Evolutionary conservation across 2,113 vertebrate genomes (phyloP).

Genomic region (Dromiciops gliroides): DNA sequence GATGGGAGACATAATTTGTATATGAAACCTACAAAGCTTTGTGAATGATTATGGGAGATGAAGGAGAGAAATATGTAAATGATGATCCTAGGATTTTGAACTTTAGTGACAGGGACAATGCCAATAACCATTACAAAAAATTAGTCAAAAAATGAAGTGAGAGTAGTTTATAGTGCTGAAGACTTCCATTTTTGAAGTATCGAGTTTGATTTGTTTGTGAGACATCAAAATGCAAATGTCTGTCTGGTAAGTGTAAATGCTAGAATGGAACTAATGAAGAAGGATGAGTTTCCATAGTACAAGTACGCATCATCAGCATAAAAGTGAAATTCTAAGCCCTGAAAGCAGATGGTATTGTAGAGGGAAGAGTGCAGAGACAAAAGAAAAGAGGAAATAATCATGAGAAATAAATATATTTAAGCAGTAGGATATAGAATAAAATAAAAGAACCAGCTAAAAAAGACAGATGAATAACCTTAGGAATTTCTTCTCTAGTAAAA

Average conservation of each 20-base stretch:
- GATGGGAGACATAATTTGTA: not conserved
- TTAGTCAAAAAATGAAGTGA: not conserved
- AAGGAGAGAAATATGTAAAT: not conserved
- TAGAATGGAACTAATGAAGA: not conserved
- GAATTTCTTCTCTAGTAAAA: not conserved
- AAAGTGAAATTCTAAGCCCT: not conserved
- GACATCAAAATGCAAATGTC: not conserved
- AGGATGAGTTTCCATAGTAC: not conserved
- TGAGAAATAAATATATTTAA: not conserved
- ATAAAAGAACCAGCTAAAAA: not conserved
- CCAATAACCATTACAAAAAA: not conserved
- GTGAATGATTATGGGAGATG: not conserved
- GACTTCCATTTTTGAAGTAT: not conserved
- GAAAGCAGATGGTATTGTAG: not conserved
- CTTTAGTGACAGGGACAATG: not conserved
- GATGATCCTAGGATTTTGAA: not conserved
- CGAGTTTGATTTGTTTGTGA: not conserved
- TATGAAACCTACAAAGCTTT: not conserved
- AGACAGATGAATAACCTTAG: not conserved
- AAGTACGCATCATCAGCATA: not conserved
- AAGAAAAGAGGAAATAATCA: not conserved
- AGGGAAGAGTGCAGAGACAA: not conserved
- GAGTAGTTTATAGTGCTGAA: not conserved
- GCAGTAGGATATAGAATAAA: not conserved
- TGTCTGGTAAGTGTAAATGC: not conserved